These are phyloP conservation scores for Alligator mississippiensis DNA, from an alignment of 2,113 vertebrate species.

Conservation along the genomic window DNA sequence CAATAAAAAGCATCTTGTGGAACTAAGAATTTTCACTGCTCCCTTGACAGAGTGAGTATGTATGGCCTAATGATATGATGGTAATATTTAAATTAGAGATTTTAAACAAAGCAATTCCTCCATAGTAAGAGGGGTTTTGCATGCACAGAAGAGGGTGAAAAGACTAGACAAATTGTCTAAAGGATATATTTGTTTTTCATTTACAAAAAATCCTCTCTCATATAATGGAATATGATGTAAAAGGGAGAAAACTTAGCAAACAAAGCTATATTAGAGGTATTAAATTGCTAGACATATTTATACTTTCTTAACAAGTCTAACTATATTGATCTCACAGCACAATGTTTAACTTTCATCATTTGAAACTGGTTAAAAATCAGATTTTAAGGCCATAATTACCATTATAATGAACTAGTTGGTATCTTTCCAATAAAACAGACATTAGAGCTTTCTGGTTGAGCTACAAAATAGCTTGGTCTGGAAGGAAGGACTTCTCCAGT, in stretches of 20 bases:
- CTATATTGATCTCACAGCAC: fast-evolving
- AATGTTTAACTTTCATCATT: neutral
- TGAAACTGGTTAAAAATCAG: neutral
- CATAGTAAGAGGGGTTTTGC: neutral
- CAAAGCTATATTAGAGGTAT: neutral
- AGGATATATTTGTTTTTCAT: neutral
- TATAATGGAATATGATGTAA: neutral
- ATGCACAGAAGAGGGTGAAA: fast-evolving
- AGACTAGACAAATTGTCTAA: neutral
- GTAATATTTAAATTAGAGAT: neutral
- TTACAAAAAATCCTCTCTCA: neutral
- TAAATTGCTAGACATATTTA: neutral
- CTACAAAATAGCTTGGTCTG: neutral
- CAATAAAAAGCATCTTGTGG: neutral
- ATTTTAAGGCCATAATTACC: neutral
- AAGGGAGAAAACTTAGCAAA: fast-evolving
- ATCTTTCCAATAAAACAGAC: neutral
- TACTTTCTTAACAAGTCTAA: neutral
- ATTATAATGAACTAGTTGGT: neutral
- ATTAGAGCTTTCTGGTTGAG: neutral
- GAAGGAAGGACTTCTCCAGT: neutral
- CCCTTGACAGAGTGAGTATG: neutral
- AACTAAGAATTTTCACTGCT: fast-evolving
- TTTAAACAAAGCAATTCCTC: neutral
- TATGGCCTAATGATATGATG: fast-evolving